phyloP scores from a whole-genome alignment of 2,797 vertebrate genomes.

The Nyctalus aviator region DNA sequence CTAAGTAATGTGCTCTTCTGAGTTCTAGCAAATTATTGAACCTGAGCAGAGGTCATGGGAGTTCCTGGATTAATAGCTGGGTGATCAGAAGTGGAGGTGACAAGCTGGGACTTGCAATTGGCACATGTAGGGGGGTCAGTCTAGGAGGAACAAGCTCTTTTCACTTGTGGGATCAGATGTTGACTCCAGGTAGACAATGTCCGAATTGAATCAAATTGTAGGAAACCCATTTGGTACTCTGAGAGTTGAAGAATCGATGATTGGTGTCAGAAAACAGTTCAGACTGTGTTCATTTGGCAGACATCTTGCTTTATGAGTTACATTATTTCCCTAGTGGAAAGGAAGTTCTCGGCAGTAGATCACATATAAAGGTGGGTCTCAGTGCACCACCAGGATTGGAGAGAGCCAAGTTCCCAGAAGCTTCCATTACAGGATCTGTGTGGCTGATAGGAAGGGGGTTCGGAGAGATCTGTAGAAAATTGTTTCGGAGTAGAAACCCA shows the following conservation, averaged over 20 bases:
- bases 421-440: neutral
- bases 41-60: neutral
- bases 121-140: neutral
- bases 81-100: neutral
- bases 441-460: neutral
- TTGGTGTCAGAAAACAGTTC: conserved; percentile 21
- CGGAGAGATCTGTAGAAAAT: neutral
- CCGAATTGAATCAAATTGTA: neutral
- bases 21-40: neutral
- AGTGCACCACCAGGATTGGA: neutral
- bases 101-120: neutral
- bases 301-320: conserved; percentile 16
- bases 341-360: neutral
- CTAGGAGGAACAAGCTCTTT: neutral
- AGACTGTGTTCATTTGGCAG: conserved; percentile 38
- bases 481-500: neutral
- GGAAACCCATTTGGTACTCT: neutral
- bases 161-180: neutral
- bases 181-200: neutral
- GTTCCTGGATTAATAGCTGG: neutral
- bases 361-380: neutral
- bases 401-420: neutral
- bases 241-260: conserved; percentile 1
- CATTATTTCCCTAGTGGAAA: conserved; percentile 7
- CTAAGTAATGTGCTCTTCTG: neutral